A percentile compares a stretch with the other conserved stretches of the same genome.
These are phyloP conservation scores for Danio albolineatus DNA, from an alignment of 2,797 vertebrate genomes.

Conservation along the genomic window DNA sequence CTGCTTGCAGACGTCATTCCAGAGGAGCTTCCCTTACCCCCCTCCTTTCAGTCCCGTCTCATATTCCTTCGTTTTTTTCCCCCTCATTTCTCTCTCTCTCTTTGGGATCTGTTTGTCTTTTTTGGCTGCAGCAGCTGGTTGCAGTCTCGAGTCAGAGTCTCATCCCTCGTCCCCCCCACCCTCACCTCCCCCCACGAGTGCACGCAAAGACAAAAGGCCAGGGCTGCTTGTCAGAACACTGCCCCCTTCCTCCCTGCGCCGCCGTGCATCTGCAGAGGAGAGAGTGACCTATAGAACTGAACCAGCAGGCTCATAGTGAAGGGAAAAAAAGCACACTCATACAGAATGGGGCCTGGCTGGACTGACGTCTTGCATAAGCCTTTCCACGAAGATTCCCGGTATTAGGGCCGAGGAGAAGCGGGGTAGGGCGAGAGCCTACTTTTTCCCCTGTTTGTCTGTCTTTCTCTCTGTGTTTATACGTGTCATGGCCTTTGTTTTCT, in stretches of 20 bases:
- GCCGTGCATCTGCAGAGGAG: slow-evolving; percentile 66
- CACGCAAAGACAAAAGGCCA: slow-evolving; percentile 82
- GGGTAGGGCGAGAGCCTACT: slow-evolving; percentile 71
- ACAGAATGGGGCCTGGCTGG: slow-evolving; percentile 61
- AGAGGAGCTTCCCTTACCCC: slow-evolving; percentile 9
- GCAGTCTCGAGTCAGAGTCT: slow-evolving; percentile 73
- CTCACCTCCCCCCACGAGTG: slow-evolving; percentile 57
- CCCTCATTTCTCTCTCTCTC: slow-evolving; percentile 65
- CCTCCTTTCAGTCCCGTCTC: slow-evolving; percentile 21
- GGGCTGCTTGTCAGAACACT: slow-evolving; percentile 79
- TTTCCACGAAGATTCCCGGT: slow-evolving; percentile 71
- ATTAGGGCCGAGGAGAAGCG: slow-evolving; percentile 67
- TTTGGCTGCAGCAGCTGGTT: slow-evolving; percentile 74
- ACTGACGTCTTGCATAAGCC: slow-evolving; percentile 67
- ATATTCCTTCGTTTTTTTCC: slow-evolving; percentile 15
- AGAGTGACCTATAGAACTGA: slow-evolving; percentile 74
- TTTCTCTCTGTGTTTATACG: slow-evolving; percentile 55
- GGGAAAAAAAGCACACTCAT: slow-evolving; percentile 45
- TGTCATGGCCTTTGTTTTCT: slow-evolving; percentile 57
- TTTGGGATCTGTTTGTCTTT: slow-evolving; percentile 49
- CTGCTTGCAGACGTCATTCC: neutral
- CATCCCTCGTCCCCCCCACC: slow-evolving; percentile 56
- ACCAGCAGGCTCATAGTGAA: slow-evolving; percentile 54
- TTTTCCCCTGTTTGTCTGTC: slow-evolving; percentile 65
- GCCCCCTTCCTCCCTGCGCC: slow-evolving; percentile 76